Evolutionary conservation across 2,888 invertebrate genomes (phyloP), one percentile per base, ranked within the genome.

Genomic region (Heliconius ismenius): DNA sequence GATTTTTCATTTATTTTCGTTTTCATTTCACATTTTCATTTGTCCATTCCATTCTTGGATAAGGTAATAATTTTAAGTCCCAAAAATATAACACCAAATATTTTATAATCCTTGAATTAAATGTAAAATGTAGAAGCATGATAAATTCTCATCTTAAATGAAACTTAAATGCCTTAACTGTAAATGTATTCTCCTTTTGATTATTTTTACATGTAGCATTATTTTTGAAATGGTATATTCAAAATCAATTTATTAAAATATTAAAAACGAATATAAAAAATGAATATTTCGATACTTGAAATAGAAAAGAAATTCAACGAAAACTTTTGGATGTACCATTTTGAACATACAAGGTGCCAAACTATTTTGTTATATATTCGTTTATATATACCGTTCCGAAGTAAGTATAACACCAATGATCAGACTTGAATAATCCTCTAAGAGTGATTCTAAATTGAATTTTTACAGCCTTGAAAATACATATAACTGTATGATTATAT

Each of bases 351-450:
- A 78, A 84, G 86, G 89, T 89, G 89, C 89, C 89, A 89, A 85
- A 87, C 83, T 79, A 81, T 84, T 83, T 70, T 81, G 77, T 83
- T 82, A 81, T 81, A 78, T 81, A 80, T 77, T 77, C 81, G 81
- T 79, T 82, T 84, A 84, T 84, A 84, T 80, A 82, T 83, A 87
- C 87, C 87, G 91, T 85, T 86, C 85, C 84, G 87, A 85, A 81
- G 83, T 84, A 88, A 87, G 81, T 83, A 89, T 89, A 92, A 93
- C 92, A 93, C 93, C 92, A 93, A 93, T 83, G 84, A 84, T 88
- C 91, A 88, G 86, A 89, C 88, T 91, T 88, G 82, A 82, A 85
- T 87, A 87, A 88, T 89, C 89, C 90, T 90, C 82, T 88, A 90
- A 91, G 90, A 90, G 87, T 83, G 85, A 89, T 91, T 90, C 88